Base-by-base conservation (phyloP, 2,888 invertebrate genomes). In the Acronicta psi region DNA sequence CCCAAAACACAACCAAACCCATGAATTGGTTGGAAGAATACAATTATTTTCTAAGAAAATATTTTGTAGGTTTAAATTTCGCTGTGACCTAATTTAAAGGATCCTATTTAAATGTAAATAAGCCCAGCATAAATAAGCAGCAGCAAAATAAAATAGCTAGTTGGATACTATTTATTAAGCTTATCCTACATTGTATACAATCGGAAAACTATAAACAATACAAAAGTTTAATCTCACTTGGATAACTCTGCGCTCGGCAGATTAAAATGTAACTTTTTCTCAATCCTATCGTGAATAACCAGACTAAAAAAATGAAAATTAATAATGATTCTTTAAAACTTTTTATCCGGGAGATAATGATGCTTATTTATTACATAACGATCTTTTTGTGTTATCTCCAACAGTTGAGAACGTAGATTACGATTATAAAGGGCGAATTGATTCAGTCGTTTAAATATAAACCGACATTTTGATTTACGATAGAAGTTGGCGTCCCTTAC, bases 401-500 rank as follows among this genome's bases (percentile, higher is more conserved):
- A 29, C 56, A 52, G 64, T 54, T 64, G 41, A 31, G 61, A 47
- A 41, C 50, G 34, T 34, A 55, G 61, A 67, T 65, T 65, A 65
- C 58, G 57, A 61, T 46, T 66, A 55, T 60, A 59, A 68, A 71
- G 44, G 53, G 47, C 50, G 44, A 75, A 75, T 75, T 77, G 75
- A 77, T 72, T 77, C 60, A 60, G 52, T 56, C 68, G 52, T 63
- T 79, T 60, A 68, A 71, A 75, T 71, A 67, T 73, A 69, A 70
- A 69, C 65, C 63, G n/a, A 45, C 59, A 69, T 64, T 62, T 37
- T 67, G 59, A 77, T 73, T 77, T 67, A 75, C 67, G 59, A 43
- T 29, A 47, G 25, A 76, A 79, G 69, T 80, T 76, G 45, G 59
- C 17, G 59, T 55, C 55, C 59, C 69, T 61, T 59, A 36, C 57